Conservation (phyloP, 1,140 invertebrate species). For the Lasaia peninsularis region DNA sequence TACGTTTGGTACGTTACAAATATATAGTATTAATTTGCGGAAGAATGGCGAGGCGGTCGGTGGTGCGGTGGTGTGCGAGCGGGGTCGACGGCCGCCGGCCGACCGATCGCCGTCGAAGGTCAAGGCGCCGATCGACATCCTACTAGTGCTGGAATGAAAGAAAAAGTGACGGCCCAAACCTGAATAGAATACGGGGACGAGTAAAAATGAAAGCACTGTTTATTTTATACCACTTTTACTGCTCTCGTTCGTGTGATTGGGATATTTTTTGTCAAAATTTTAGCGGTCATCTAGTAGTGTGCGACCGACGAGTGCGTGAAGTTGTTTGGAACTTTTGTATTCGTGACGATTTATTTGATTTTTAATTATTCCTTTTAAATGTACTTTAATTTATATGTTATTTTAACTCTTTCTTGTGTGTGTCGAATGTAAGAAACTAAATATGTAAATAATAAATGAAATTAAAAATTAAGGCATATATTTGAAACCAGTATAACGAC, state of each 20-base stretch:
- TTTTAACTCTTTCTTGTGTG: too few species aligned
- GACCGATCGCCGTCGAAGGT: constrained; percentile 69
- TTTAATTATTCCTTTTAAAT: too few species aligned
- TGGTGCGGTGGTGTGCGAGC: constrained; percentile 28
- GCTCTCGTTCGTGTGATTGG: not conserved
- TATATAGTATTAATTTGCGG: constrained; percentile 35
- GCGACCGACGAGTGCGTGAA: too few species aligned
- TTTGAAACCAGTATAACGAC: too few species aligned
- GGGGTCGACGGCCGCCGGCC: constrained; percentile 64
- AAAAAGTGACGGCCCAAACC: constrained; percentile 74
- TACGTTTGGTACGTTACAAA: constrained; percentile 7
- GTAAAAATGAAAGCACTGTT: constrained; percentile 73
- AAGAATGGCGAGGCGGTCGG: constrained; percentile 20
- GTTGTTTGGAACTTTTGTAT: too few species aligned
- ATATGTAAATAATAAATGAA: too few species aligned
- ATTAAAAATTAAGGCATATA: too few species aligned
- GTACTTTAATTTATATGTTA: too few species aligned
- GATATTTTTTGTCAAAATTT: not conserved
- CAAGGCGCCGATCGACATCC: constrained; percentile 51
- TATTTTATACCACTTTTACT: constrained; percentile 31
- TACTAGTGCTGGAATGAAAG: constrained; percentile 60
- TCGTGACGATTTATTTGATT: too few species aligned
- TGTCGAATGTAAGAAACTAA: too few species aligned
- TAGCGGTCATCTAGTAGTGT: too few species aligned
- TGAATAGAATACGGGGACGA: constrained; percentile 72